A percentile compares a stretch with the other conserved stretches of the same genome.
phyloP scores from a whole-genome alignment of 2,113 vertebrate genomes.

The Sturnus vulgaris region DNA sequence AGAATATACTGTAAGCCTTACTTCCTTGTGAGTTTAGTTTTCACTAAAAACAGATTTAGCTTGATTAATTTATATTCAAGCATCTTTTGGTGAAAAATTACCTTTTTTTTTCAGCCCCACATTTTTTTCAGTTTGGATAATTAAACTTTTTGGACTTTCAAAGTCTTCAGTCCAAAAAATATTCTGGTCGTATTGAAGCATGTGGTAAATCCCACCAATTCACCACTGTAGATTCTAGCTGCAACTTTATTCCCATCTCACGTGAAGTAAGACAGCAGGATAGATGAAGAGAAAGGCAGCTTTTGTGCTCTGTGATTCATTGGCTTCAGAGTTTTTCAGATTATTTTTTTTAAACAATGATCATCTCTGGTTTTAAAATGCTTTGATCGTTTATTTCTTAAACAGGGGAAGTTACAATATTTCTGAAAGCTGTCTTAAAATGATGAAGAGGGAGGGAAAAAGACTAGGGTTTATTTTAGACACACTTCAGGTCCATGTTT shows the following conservation, averaged over 20 bases:
- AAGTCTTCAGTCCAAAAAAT: neutral
- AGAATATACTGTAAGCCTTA: neutral
- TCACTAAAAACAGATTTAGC: neutral
- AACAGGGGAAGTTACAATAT: neutral
- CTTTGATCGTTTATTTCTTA: neutral
- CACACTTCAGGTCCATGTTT: neutral
- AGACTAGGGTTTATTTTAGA: neutral
- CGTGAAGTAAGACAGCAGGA: neutral
- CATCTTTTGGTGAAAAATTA: neutral
- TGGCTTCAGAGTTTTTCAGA: neutral
- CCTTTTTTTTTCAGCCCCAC: fast-evolving
- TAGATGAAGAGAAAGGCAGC: neutral
- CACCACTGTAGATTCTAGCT: neutral
- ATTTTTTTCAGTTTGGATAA: neutral
- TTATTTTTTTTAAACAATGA: neutral
- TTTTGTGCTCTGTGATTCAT: neutral
- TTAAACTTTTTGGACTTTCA: neutral
- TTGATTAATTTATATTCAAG: neutral
- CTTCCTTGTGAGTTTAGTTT: neutral
- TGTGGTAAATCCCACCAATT: neutral
- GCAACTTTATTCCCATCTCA: neutral
- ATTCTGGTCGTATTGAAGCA: neutral
- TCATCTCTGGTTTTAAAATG: neutral
- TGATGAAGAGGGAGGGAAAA: neutral
- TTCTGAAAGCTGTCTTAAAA: neutral